These are phyloP conservation scores for Rhizoglyphus robini DNA, from an alignment of 1,140 invertebrate species.

Conservation along the genomic window DNA sequence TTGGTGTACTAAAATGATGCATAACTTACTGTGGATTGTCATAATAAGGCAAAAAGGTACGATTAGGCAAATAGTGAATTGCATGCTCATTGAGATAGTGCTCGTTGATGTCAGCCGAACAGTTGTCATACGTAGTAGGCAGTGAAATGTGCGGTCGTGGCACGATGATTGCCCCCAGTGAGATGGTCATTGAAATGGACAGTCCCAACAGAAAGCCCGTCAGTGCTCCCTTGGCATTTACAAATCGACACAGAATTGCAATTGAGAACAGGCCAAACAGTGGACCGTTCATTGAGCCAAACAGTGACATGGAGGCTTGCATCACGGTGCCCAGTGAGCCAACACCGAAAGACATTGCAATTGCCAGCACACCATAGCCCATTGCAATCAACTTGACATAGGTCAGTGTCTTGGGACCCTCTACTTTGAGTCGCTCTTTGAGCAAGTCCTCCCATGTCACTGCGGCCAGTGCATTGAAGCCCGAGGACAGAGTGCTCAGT, in stretches of 20 bases:
- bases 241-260: constrained; percentile 58
- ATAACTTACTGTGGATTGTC: neutral
- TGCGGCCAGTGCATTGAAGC: constrained; percentile 25
- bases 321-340: constrained; percentile 21
- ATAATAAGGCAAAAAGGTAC: neutral
- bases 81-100: too few relatives aligned
- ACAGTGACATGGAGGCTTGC: constrained; percentile 34
- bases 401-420: constrained; percentile 3
- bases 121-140: constrained; percentile 15
- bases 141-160: neutral
- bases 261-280: constrained; percentile 59
- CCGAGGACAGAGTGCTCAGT: constrained; percentile 25
- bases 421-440: constrained; percentile 5
- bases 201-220: constrained; percentile 17
- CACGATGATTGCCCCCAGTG: constrained; percentile 11
- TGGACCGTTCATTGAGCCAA: constrained; percentile 48
- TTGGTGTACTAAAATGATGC: neutral
- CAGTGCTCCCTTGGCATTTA: constrained; percentile 41
- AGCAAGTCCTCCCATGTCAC: constrained; percentile 26
- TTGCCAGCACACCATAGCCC: constrained; percentile 19
- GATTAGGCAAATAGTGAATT: too few relatives aligned
- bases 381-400: constrained; percentile 3
- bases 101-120: constrained; percentile 7
- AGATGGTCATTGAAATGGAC: constrained; percentile 6
- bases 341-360: constrained; percentile 22